phyloP scores from a whole-genome alignment of 2,797 vertebrate species.

The Cygnus olor region DNA sequence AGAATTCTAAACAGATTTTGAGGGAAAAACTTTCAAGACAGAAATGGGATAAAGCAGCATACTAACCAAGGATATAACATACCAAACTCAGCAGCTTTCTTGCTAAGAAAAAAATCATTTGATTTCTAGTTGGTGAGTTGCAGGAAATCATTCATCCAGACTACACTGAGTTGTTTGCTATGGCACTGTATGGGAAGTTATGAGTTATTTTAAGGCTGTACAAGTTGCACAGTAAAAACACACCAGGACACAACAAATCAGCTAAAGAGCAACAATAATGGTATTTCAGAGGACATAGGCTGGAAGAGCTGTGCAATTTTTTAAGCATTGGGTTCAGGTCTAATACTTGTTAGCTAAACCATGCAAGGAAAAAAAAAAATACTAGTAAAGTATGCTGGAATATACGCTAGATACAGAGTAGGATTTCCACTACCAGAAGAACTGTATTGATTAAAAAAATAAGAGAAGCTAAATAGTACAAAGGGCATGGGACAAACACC shows the following conservation, averaged over 20 bases:
- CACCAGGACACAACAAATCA: background rate
- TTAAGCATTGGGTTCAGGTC: background rate
- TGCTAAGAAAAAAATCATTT: background rate
- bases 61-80: rapidly evolving
- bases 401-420: background rate
- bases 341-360: background rate
- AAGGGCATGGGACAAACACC: background rate
- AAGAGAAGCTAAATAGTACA: background rate
- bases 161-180: background rate
- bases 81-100: background rate
- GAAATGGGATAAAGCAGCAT: background rate
- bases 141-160: slow-evolving; percentile 33
- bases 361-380: background rate
- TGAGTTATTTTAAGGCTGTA: slow-evolving; percentile 42
- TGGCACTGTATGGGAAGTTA: background rate
- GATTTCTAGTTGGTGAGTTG: slow-evolving; percentile 4
- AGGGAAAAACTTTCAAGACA: background rate
- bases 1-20: background rate
- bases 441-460: background rate
- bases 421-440: background rate
- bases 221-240: slow-evolving; percentile 24
- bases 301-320: background rate
- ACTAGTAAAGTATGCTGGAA: background rate
- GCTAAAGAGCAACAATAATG: background rate
- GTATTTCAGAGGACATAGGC: background rate